Evolutionary conservation across 2,888 invertebrate species (phyloP), one percentile per base, ranked within the genome.

Genomic region (Coelinius sp.): DNA sequence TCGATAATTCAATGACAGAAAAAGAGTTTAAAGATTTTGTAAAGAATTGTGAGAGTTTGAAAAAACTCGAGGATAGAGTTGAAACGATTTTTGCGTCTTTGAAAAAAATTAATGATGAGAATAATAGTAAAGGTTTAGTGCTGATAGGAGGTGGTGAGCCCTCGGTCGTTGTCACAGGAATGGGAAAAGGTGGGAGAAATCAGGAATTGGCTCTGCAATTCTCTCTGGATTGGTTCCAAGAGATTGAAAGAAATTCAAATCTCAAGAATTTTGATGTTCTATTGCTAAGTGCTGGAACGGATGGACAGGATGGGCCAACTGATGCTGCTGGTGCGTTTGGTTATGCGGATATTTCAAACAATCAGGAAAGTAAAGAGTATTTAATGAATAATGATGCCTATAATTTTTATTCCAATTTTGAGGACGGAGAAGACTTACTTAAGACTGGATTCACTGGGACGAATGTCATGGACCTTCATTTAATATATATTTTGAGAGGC

Each of bases 271-370:
- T 88, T 80, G 88, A 91, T 71, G 87, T 94, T 12, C 88, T 91
- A 76, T 91, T 97, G 79, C 86, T 98, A 12, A 95, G 96, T 87
- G 95, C 93, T 68, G 99, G 98, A 1, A 98, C 98, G 10, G 99
- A 99, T 90, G 99, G 99, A 5, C 96, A 97, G 77, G 99, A 99
- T 90, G 99, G 99, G 0, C 98, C 98, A 0, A 98, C 97, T 7
- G 93, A 94, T 87, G 97, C 96, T 6, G 96, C 99, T 38, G 99
- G 99, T 53, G 98, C 97, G 25, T 90, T 96, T 71, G 93, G 93
- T 4, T 91, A 93, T 82, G 84, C 90, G 52, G 86, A 90, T 77
- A 88, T 94, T 74, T 85, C 91, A n/a, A 14, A 14, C 7, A 41
- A 63, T 41, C n/a, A 22, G 12, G 14, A 22, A n/a, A 10, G 24